These are phyloP conservation scores for Xenotilapia longispinis DNA, from an alignment of 2,113 vertebrate genomes.

Conservation along the genomic window DNA sequence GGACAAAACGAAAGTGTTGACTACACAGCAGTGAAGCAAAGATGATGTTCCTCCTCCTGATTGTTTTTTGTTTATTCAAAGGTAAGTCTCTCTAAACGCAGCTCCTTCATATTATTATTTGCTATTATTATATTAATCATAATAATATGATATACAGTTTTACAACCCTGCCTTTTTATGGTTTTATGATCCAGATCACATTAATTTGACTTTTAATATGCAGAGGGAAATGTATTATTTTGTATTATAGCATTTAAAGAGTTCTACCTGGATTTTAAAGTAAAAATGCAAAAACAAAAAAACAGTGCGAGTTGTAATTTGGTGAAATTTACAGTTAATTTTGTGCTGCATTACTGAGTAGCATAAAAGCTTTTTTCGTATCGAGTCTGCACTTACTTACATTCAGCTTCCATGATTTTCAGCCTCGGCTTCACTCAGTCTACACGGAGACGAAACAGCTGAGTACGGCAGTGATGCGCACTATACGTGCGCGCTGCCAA, in stretches of 20 bases:
- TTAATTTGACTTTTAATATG: neutral
- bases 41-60: conserved; percentile 9
- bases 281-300: neutral
- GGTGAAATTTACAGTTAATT: neutral
- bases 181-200: accelerated
- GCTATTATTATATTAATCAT: neutral
- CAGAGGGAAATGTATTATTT: neutral
- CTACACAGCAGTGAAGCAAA: neutral
- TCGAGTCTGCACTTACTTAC: neutral
- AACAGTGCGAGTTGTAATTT: neutral
- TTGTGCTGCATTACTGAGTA: neutral
- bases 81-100: neutral
- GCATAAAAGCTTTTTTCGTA: accelerated
- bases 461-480: neutral
- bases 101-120: neutral
- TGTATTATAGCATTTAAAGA: accelerated
- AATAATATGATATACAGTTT: neutral
- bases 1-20: neutral
- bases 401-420: neutral
- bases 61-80: neutral
- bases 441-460: neutral
- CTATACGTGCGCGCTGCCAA: neutral
- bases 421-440: neutral
- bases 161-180: neutral
- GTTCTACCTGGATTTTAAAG: neutral